Evolutionary conservation across 2,888 invertebrate species (phyloP).

Genomic region (Melitaea athalia): DNA sequence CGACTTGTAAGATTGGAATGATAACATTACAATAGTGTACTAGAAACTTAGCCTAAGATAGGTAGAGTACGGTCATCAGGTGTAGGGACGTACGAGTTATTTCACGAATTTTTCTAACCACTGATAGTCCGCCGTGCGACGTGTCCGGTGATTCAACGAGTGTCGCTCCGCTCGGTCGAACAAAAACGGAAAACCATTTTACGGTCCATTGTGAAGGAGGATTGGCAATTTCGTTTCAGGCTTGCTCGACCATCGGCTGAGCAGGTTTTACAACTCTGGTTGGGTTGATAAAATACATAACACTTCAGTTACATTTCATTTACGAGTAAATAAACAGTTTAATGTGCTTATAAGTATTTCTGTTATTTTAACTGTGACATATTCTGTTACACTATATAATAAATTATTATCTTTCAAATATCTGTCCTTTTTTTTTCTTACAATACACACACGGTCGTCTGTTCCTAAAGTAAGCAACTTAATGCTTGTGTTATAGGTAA

Average conservation of each 20-base stretch:
- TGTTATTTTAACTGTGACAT: too few species aligned
- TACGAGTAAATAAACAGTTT: neutral
- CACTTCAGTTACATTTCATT: neutral
- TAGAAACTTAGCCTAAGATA: neutral
- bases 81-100: constrained; percentile 64
- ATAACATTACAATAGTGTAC: neutral
- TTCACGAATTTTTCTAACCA: constrained; percentile 69
- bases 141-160: constrained; percentile 80
- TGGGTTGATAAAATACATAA: constrained; percentile 33
- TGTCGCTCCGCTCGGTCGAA: constrained; percentile 75
- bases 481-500: too few species aligned
- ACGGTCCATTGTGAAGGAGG: constrained; percentile 82
- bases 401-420: neutral
- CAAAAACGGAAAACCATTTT: constrained; percentile 82
- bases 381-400: too few species aligned
- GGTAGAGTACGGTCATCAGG: constrained; percentile 32
- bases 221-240: constrained; percentile 80
- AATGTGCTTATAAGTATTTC: too few species aligned
- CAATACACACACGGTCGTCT: too few species aligned
- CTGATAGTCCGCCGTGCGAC: constrained; percentile 74
- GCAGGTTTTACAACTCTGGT: constrained; percentile 72
- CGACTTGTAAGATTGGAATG: neutral
- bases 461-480: too few species aligned
- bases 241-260: constrained; percentile 77
- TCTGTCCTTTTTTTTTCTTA: neutral